phyloP scores from a whole-genome alignment of 2,888 invertebrate genomes.

The Patella caerulea region DNA sequence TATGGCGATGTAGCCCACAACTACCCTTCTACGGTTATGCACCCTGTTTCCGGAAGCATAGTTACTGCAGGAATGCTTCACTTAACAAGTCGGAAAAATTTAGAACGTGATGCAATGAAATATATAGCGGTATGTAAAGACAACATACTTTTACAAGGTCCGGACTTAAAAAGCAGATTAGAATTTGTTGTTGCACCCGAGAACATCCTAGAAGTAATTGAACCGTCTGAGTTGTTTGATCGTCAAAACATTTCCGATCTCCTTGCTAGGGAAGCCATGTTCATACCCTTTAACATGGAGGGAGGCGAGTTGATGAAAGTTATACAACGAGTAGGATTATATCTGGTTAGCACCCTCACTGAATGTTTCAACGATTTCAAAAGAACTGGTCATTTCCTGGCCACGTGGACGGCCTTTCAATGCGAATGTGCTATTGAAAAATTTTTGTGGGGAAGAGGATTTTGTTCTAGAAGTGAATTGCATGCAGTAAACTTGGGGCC shows the following conservation, averaged over 20 bases:
- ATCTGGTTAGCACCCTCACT: not conserved
- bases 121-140: not conserved
- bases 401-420: not conserved
- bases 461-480: not conserved
- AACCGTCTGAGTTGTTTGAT: not conserved
- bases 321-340: not conserved
- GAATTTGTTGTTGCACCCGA: not conserved
- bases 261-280: not conserved
- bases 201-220: not conserved
- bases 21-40: not conserved
- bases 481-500: not conserved
- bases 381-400: not conserved
- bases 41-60: constrained; percentile 1
- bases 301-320: not conserved
- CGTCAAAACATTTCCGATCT: not conserved
- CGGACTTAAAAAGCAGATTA: not conserved
- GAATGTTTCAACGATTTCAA: not conserved
- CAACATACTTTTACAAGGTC: not conserved
- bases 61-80: not conserved
- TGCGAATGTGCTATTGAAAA: not conserved
- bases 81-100: not conserved
- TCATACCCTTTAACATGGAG: not conserved
- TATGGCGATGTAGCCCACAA: not conserved
- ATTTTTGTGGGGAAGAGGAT: not conserved
- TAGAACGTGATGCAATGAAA: not conserved